Base-by-base conservation (phyloP, 1,140 invertebrate genomes). In the Trichonephila inaurata region DNA sequence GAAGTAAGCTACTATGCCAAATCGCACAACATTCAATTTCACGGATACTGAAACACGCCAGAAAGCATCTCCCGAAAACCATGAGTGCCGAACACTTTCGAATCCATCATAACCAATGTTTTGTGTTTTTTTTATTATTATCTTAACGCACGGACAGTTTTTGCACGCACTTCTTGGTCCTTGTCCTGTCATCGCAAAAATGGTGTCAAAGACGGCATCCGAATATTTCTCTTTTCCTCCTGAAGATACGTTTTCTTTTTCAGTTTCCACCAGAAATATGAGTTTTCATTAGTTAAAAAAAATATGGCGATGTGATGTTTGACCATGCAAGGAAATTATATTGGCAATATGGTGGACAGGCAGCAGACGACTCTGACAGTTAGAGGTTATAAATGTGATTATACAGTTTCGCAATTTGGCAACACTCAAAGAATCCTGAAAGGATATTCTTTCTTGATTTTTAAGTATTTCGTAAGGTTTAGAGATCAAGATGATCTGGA, bases 61-160 rank as follows among this genome's bases (percentile, higher is more conserved):
- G 10, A 51, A 16, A 77, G 14, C 72, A 77, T 77, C 72, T 5
- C 18, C 33, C 72, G 72, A 77, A 77, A 77, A 77, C 18, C 72
- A 77, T 77, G 72, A 33, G 28, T 77, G 72, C 40, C 72, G 28
- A 33, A 19, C 72, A 40, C 72, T 77, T 77, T 77, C 72, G 72
- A 77, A 77, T 77, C 72, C 72, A 77, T 77, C 72, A 77, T 33
- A 77, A 77, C 72, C 28, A 77, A 77, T 40, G 72, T 77, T 77
- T 40, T 77, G 16, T 77, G 72, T 40, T 18, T 51, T 77, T n/a
- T 77, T 77, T 40, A 3, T 40, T 40, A 77, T 77, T 77, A 77
- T 77, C 72, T 40, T 33, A 77, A 77, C 72, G 28, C 72, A 77
- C 72, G 72, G 72, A 40, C 72, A 40, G 28, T 77, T 77, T 40